Base-by-base conservation (phyloP, 2,113 vertebrate genomes). In the Bujurquina vittata region DNA sequence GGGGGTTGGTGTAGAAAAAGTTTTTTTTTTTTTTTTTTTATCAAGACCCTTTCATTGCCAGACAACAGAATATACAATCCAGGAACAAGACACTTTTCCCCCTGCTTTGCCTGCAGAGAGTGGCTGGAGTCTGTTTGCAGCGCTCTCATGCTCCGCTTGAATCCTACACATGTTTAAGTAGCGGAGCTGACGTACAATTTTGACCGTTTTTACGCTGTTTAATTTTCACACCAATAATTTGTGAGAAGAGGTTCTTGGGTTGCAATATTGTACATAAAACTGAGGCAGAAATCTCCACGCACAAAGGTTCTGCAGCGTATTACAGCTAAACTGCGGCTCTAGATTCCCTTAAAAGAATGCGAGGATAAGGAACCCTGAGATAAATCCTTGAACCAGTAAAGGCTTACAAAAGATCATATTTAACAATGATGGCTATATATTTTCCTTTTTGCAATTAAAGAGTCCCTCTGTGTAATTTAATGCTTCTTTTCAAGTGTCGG, bases 391-490 rank as follows among this genome's bases (percentile, higher is more conserved):
- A 91, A 93, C 87, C 84, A 91, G 90, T 88, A 94, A 93, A 90
- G 91, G 88, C 91, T 93, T 92, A 89, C 87, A 90, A 93, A 92
- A 93, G 90, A 94, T 91, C 92, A 94, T 94, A 91, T 94, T 93
- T 93, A 95, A 93, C 94, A 91, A 91, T 93, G 91, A 93, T 93
- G 90, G 94, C 92, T 93, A 92, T 95, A 93, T 94, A 94, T 94
- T 93, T 93, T 88, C 88, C 84, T 90, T 92, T 91, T 94, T 92
- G 93, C 92, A 95, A 94, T 95, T 95, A 94, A 94, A 94, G 92
- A 94, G 92, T 93, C 91, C 91, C 93, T 91, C 85, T 89, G 92
- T 94, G 94, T 95, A 94, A 94, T 94, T 94, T 94, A 94, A 94
- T 93, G 93, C 93, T 94, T 94, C 93, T 95, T 93, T 94, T 95